Evolutionary conservation across 2,113 vertebrate species (phyloP).

Genomic region (Psilopogon haemacephalus): DNA sequence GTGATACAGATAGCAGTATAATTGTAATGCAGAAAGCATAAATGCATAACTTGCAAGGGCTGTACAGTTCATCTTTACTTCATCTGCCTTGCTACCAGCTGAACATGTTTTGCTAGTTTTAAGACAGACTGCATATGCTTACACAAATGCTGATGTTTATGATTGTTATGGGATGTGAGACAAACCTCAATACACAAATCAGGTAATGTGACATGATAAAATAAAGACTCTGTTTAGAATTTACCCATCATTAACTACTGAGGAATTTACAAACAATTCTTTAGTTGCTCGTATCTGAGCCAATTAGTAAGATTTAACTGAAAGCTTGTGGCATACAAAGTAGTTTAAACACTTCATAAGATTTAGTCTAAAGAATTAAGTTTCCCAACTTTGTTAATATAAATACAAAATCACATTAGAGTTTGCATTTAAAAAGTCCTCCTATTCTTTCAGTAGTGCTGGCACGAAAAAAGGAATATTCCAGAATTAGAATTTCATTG

Average conservation of each 20-base stretch:
- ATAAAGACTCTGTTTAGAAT: constrained; percentile 60
- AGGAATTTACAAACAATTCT: constrained; percentile 41
- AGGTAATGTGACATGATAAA: constrained; percentile 70
- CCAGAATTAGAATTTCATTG: constrained; percentile 71
- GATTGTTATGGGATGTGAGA: constrained; percentile 78
- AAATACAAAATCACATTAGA: constrained; percentile 57
- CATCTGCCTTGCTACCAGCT: constrained; percentile 63
- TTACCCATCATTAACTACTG: constrained; percentile 56
- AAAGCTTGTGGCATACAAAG: constrained; percentile 67
- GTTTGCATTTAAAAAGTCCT: constrained; percentile 62
- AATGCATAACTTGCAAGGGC: constrained; percentile 9
- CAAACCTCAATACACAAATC: constrained; percentile 74
- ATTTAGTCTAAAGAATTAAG: constrained; percentile 64
- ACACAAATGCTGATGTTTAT: constrained; percentile 82
- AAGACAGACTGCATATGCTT: constrained; percentile 72
- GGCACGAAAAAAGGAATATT: constrained; percentile 41
- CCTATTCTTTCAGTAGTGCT: constrained; percentile 65
- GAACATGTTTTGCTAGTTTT: constrained; percentile 72
- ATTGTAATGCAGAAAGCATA: constrained; percentile 36
- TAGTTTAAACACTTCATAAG: constrained; percentile 66
- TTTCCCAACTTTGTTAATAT: constrained; percentile 46
- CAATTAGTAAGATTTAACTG: constrained; percentile 59
- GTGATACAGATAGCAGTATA: constrained; percentile 56
- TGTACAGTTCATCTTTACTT: constrained; percentile 58
- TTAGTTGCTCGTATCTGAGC: background rate